Conservation (phyloP, 2,113 vertebrate species). For the Okapia johnstoni region DNA sequence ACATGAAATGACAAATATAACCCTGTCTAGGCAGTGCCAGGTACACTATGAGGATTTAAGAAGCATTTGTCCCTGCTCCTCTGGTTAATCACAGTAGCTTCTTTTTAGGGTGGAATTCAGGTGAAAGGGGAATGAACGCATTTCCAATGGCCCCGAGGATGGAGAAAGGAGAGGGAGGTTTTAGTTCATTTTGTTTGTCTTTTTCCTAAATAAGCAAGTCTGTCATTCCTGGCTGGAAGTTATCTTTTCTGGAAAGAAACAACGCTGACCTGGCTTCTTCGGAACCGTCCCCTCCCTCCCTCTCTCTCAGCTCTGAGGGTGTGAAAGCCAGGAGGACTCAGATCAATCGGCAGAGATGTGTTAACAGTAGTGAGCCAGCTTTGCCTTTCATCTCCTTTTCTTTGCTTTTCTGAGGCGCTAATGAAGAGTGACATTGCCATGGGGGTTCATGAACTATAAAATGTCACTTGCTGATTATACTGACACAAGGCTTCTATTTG, state of each 20-base stretch:
- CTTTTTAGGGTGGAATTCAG: no score
- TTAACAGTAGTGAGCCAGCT: accelerated
- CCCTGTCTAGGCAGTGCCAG: accelerated
- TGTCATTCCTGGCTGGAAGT: background rate
- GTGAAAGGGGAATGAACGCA: background rate
- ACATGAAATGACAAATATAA: background rate
- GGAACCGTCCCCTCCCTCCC: background rate
- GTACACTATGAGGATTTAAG: accelerated
- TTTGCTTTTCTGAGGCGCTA: background rate
- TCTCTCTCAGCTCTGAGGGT: accelerated
- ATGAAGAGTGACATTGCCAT: accelerated
- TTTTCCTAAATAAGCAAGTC: background rate
- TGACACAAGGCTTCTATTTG: background rate
- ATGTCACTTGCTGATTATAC: background rate
- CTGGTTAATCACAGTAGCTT: background rate
- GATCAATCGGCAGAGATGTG: accelerated
- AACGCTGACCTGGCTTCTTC: accelerated
- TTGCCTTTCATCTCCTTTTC: background rate
- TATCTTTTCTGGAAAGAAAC: background rate
- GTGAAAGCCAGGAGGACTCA: background rate
- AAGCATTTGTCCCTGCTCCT: background rate
- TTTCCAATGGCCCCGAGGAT: background rate
- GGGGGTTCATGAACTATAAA: background rate
- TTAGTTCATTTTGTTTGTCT: background rate
- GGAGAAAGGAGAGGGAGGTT: background rate